Conservation (phyloP, 2,888 invertebrate species). For the Trichacis sp. region DNA sequence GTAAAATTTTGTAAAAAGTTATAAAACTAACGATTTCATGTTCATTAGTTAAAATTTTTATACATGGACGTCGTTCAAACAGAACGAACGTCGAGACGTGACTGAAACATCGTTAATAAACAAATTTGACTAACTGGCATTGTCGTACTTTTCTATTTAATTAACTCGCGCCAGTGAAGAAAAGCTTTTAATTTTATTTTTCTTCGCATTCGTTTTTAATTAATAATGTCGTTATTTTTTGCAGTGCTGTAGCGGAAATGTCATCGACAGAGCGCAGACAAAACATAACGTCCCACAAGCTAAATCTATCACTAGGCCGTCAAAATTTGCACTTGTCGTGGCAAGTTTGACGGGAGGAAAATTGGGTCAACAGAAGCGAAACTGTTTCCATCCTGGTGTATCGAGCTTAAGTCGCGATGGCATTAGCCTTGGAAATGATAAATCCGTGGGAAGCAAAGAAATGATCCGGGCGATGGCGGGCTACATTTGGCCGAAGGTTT, state of each 20-base stretch:
- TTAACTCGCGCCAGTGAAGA: no score
- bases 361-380: slow-evolving; percentile 73
- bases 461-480: slow-evolving; percentile 90
- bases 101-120: no score
- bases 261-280: slow-evolving; percentile 62
- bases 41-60: no score
- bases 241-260: slow-evolving; percentile 63
- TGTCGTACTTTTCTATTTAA: no score
- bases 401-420: slow-evolving; percentile 77
- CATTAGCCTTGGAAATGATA: slow-evolving; percentile 73
- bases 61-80: no score
- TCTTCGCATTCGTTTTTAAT: no score
- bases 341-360: slow-evolving; percentile 61
- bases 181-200: no score
- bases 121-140: no score
- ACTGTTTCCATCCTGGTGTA: slow-evolving; percentile 93
- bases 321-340: slow-evolving; percentile 56
- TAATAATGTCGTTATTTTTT: no score
- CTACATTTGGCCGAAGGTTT: slow-evolving; percentile 98
- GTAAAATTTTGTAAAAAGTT: no score
- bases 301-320: slow-evolving; percentile 58
- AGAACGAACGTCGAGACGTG: no score
- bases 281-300: slow-evolving; percentile 63
- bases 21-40: no score
- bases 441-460: slow-evolving; percentile 77